Evolutionary conservation across 2,113 vertebrate species (phyloP).

Genomic region (Daboia siamensis): DNA sequence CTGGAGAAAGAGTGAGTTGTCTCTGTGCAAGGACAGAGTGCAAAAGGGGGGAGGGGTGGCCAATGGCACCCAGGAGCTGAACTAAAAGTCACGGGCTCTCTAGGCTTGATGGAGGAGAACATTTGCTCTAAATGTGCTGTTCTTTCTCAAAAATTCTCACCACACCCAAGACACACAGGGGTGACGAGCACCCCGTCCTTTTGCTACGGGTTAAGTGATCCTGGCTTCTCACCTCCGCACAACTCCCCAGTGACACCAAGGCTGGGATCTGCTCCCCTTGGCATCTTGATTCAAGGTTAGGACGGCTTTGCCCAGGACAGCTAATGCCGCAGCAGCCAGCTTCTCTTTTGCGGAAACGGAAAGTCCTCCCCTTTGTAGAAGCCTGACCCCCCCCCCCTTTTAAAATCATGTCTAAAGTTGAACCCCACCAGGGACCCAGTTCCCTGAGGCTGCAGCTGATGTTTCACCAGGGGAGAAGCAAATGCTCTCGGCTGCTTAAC

Average conservation of each 20-base stretch:
- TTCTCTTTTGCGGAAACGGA: neutral
- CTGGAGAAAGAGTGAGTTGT: neutral
- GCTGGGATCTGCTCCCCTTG: neutral
- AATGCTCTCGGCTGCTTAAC: neutral
- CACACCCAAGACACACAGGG: neutral
- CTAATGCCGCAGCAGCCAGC: neutral
- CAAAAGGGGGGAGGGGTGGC: neutral
- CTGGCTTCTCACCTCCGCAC: neutral
- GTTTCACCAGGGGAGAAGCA: neutral
- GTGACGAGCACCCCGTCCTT: neutral
- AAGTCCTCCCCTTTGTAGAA: neutral
- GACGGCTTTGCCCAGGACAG: neutral
- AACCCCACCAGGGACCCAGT: neutral
- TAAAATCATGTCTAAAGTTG: neutral
- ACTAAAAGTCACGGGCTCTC: neutral
- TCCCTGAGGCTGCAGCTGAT: neutral
- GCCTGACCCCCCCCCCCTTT: neutral
- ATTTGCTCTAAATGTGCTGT: neutral
- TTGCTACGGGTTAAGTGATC: neutral
- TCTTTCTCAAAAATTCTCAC: neutral
- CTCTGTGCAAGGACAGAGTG: neutral
- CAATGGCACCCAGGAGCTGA: neutral
- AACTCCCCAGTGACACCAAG: neutral
- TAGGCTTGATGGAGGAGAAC: no score
- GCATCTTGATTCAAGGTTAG: neutral